These are phyloP conservation scores for Tetragnatha versicolor DNA, from an alignment of 1,140 invertebrate species.

Conservation along the genomic window DNA sequence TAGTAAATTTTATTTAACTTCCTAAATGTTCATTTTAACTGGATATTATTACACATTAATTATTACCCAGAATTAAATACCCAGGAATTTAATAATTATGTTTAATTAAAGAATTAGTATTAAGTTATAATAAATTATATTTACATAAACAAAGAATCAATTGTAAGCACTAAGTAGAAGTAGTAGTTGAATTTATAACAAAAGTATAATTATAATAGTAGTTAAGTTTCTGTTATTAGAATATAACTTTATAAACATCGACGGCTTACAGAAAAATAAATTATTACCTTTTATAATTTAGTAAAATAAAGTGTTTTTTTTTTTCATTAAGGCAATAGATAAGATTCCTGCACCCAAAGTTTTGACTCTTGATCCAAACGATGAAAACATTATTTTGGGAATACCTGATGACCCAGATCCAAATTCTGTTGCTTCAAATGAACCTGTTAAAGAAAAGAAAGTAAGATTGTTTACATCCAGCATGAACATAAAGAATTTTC, in stretches of 20 bases:
- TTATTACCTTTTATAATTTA: background rate
- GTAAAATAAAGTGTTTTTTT: background rate
- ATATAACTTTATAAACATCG: background rate
- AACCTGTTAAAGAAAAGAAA: conserved; percentile 65
- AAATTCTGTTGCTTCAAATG: conserved; percentile 59
- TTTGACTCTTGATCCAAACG: conserved; percentile 95
- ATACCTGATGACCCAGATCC: conserved; percentile 88
- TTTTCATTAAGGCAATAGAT: conserved; percentile 74
- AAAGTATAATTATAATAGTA: too few species aligned
- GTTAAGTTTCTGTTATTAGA: background rate
- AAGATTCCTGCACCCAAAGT: conserved; percentile 92
- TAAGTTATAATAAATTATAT: too few species aligned
- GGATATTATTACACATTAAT: too few species aligned
- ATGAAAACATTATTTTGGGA: conserved; percentile 96
- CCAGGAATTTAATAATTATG: too few species aligned
- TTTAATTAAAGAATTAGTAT: too few species aligned
- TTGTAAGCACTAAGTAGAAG: too few species aligned
- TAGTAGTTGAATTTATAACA: too few species aligned
- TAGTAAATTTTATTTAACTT: too few species aligned
- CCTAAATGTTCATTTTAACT: too few species aligned
- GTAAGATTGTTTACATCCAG: conserved; percentile 11
- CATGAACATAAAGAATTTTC: background rate
- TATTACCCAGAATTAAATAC: too few species aligned
- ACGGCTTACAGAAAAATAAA: background rate
- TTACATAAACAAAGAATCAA: too few species aligned